A percentile compares a stretch with the other conserved stretches of the same genome.
Conservation (phyloP, 53 echinoderm and acorn worm genomes). For the Luidia sarsii region DNA sequence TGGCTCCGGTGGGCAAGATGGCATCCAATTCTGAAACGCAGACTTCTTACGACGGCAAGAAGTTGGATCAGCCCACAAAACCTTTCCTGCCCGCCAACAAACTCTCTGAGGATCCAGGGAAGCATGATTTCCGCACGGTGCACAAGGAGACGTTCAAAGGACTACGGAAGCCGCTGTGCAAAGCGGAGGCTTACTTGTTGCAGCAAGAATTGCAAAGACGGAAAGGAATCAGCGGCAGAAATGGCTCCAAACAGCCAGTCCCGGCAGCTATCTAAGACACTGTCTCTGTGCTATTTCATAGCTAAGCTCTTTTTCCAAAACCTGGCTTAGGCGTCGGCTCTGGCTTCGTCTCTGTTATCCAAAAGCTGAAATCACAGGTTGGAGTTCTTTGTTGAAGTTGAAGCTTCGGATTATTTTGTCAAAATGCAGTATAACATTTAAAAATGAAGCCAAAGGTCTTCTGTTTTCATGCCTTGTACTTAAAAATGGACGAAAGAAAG, state of each 20-base stretch:
- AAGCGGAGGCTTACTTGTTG: conserved; percentile 74
- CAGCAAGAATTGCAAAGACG: conserved; percentile 76
- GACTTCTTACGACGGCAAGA: conserved; percentile 53
- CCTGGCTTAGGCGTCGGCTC: no score
- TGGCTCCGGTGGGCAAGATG: conserved; percentile 75
- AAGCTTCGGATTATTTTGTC: no score
- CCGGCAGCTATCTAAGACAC: conserved; percentile 21
- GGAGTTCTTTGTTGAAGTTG: no score
- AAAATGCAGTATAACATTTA: no score
- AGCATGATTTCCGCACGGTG: conserved; percentile 88
- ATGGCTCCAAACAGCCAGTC: conserved; percentile 1
- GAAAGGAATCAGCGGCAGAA: conserved; percentile 27
- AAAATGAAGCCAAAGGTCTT: no score
- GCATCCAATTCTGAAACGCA: conserved; percentile 69
- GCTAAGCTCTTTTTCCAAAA: no score
- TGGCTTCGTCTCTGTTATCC: no score
- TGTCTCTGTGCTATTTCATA: not conserved
- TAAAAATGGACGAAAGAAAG: no score
- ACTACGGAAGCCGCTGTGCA: conserved; percentile 69
- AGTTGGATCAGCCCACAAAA: conserved; percentile 57
- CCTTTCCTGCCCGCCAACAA: conserved; percentile 63
- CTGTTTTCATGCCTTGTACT: no score
- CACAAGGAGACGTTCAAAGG: conserved; percentile 89
- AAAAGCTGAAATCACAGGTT: no score
- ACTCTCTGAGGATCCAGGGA: conserved; percentile 42